Percentiles rank a stretch among this genome's conserved stretches.
phyloP scores from a whole-genome alignment of 2,888 invertebrate genomes.

The Hirtodrosophila alboralis region DNA sequence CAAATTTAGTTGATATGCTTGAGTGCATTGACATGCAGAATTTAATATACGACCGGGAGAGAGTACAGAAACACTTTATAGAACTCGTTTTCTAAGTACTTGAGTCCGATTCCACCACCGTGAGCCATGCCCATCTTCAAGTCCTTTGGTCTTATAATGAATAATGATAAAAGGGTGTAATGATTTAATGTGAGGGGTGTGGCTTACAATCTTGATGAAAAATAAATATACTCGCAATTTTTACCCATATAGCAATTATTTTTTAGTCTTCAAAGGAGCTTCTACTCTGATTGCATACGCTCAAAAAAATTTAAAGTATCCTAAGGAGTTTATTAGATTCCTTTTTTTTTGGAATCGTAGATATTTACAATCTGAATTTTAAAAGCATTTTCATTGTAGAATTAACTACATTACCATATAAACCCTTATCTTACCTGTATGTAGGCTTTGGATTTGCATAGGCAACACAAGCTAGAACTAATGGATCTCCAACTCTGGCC shows the following conservation, averaged over 20 bases:
- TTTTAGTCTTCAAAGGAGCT: not conserved
- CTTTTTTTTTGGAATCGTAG: too few relatives aligned
- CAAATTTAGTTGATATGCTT: constrained; percentile 55
- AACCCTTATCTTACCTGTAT: constrained; percentile 85
- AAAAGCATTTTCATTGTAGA: too few relatives aligned
- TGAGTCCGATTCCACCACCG: constrained; percentile 21
- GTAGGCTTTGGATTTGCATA: constrained; percentile 87
- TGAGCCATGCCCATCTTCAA: constrained; percentile 25
- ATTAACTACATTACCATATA: too few relatives aligned
- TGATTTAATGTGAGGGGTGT: constrained; percentile 25
- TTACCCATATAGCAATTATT: too few relatives aligned
- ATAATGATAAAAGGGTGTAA: constrained; percentile 14
- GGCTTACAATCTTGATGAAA: constrained; percentile 10
- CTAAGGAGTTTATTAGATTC: too few relatives aligned
- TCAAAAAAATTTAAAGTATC: too few relatives aligned
- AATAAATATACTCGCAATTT: too few relatives aligned
- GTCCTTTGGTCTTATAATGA: constrained; percentile 38
- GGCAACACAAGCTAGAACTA: constrained; percentile 87
- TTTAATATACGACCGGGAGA: constrained; percentile 30
- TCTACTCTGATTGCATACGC: not conserved
- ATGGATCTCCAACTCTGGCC: constrained; percentile 85
- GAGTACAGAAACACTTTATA: constrained; percentile 26
- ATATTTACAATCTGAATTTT: too few relatives aligned
- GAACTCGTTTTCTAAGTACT: constrained; percentile 25
- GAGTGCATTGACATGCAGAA: constrained; percentile 56